Conservation (phyloP, 2,888 invertebrate species). For the Hesperia comma region DNA sequence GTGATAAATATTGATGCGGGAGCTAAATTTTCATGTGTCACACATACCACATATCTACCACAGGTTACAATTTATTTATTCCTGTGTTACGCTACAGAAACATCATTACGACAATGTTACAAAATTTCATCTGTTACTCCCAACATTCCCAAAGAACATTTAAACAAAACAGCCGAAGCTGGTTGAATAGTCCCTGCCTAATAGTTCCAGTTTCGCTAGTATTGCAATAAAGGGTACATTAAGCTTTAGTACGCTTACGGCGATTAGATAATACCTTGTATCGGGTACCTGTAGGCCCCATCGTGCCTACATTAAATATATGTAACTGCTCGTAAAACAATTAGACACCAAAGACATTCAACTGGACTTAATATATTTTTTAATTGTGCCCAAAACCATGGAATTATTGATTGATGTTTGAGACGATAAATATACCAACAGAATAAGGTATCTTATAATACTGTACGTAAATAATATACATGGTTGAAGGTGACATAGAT, state of each 20-base stretch:
- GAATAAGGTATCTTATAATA: no score
- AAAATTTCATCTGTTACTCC: not conserved
- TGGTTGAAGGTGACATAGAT: no score
- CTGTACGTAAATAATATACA: no score
- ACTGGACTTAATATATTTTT: no score
- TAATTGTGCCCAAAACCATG: no score
- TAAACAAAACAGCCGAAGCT: conserved; percentile 7
- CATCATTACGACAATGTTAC: not conserved
- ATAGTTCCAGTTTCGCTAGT: conserved; percentile 10
- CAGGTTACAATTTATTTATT: no score
- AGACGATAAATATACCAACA: no score
- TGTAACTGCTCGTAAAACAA: not conserved
- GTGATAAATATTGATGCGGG: no score
- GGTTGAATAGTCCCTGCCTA: not conserved
- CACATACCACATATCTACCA: no score
- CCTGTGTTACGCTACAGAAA: no score
- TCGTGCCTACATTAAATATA: not conserved
- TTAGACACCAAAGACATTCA: not conserved
- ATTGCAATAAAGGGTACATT: conserved; percentile 26
- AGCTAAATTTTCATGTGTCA: no score
- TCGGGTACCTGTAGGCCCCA: conserved; percentile 19
- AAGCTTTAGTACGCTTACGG: conserved; percentile 17
- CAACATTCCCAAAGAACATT: not conserved
- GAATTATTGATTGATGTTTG: no score
- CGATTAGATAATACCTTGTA: conserved; percentile 24